Evolutionary conservation across 2,113 vertebrate genomes (phyloP).

Genomic region (Eulemur macaco): DNA sequence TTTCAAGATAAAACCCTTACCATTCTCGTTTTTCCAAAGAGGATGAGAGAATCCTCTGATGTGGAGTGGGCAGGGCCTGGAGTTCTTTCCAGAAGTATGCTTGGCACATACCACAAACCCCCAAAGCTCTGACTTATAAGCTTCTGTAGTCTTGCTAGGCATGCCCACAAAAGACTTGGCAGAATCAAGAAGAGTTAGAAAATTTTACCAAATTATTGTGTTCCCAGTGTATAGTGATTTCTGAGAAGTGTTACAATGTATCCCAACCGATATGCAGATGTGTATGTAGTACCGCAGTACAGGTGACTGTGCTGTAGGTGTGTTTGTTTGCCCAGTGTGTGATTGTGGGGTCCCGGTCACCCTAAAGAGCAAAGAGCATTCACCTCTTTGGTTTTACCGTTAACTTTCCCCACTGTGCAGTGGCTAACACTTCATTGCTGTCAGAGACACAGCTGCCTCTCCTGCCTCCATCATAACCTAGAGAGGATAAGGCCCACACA

Average conservation of each 20-base stretch:
- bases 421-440: not conserved
- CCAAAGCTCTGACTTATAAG: not conserved
- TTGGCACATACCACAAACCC: not conserved
- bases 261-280: not conserved
- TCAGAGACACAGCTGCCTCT: not conserved
- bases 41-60: not conserved
- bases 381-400: not conserved
- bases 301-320: accelerated
- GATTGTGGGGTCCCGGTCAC: not conserved
- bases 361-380: not conserved
- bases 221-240: not conserved
- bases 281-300: not conserved
- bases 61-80: not conserved
- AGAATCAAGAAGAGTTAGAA: not conserved
- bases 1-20: not conserved
- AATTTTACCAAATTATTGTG: not conserved
- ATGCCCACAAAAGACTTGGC: not conserved
- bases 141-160: not conserved
- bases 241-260: not conserved
- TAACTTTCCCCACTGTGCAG: not conserved
- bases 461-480: not conserved
- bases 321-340: not conserved
- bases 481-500: not conserved
- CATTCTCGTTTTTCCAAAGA: not conserved
- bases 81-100: not conserved